A percentile compares a stretch with the other conserved stretches of the same genome.
Conservation (phyloP, 2,888 invertebrate genomes). For the Drosophila putrida region DNA sequence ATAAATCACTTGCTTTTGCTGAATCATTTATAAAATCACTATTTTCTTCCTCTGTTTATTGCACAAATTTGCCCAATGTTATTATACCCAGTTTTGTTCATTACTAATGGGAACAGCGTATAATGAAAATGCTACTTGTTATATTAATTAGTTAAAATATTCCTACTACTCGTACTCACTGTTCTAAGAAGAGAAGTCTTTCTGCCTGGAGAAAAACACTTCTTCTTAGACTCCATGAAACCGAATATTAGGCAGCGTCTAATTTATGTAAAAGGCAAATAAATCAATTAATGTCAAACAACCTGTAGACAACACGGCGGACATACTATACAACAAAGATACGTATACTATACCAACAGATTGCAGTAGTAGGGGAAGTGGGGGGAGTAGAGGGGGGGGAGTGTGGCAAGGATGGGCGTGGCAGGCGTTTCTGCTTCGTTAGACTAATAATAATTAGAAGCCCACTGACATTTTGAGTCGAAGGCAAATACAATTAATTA, state of each 20-base stretch:
- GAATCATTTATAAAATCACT: too few species aligned
- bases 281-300: slow-evolving; percentile 84
- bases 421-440: slow-evolving; percentile 58
- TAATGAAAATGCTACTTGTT: slow-evolving; percentile 8
- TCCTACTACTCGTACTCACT: not conserved
- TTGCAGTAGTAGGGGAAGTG: not conserved
- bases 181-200: not conserved
- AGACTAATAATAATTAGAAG: slow-evolving; percentile 77
- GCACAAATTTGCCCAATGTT: too few species aligned
- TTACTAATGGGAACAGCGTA: not conserved
- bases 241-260: slow-evolving; percentile 53
- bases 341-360: slow-evolving; percentile 19
- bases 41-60: not conserved
- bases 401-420: slow-evolving; percentile 14
- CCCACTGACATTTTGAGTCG: slow-evolving; percentile 76
- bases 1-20: too few species aligned
- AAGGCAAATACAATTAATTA: slow-evolving; percentile 83
- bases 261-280: slow-evolving; percentile 81
- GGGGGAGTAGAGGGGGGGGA: not conserved
- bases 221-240: slow-evolving; percentile 29
- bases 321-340: slow-evolving; percentile 43
- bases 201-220: not conserved
- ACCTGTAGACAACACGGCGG: slow-evolving; percentile 69
- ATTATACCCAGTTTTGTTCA: not conserved
- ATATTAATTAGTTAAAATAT: slow-evolving; percentile 25